Base-by-base conservation (phyloP, 2,888 invertebrate species). In the Caenorhabditis sp. region DNA sequence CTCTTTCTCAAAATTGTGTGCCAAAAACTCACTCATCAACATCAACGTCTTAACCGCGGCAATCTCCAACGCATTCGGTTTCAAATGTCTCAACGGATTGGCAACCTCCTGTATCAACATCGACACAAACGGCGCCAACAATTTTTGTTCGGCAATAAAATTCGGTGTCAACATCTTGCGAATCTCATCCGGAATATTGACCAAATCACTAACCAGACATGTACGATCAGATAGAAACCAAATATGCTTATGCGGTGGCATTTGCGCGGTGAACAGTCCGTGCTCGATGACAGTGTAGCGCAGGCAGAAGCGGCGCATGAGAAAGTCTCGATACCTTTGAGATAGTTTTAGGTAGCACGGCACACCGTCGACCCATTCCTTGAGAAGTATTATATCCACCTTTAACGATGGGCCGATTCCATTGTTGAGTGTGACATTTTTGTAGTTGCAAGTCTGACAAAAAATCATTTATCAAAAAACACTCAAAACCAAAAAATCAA, bases 11-110 rank as follows among this genome's bases (percentile, higher is more conserved):
- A 37, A 10, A 10, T 37, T 37, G 37, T 10, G 14, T 37, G n/a
- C n/a, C n/a, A n/a, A 19, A 51, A 23, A 78, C 78, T 64, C 19
- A 80, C 80, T 76, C 60, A 80, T 55, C 31, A 80, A 55, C 77
- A 78, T 80, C 59, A 80, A 54, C n/a, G 67, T 61, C 58, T 80
- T 80, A 8, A 80, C 63, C 17, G 70, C 71, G 0, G 80, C 80
- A 5, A 78, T 54, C 21, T 80, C 80, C 1, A 66, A 58, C 5
- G 74, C 58, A 10, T 67, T 63, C 23, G 71, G 78, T 57, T 69
- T 63, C 21, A 78, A 53, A 8, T 37, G 50, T 61, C 76, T 58
- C 14, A 80, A 55, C 17, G 78, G 77, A 23, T 70, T 57, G 17
- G 68, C 78, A 8, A 80, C 70, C 21, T 80, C 80, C 26, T 75